Evolutionary conservation across 2,888 invertebrate species (phyloP).

Genomic region (Lepidochrysops patricia): DNA sequence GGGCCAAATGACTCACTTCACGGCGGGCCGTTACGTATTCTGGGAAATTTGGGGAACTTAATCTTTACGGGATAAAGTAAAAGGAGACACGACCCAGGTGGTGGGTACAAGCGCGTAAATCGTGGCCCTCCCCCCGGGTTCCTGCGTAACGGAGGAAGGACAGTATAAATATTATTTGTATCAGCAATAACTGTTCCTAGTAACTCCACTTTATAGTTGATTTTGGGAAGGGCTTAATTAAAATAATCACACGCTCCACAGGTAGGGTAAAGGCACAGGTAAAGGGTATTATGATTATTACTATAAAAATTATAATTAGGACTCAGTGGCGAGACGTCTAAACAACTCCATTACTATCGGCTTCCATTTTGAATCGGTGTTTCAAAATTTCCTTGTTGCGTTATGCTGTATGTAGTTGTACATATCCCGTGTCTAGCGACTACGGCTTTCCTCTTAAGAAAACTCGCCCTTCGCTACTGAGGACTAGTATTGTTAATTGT

Average conservation of each 20-base stretch:
- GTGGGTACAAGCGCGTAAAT: slow-evolving; percentile 53
- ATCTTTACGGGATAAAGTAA: slow-evolving; percentile 72
- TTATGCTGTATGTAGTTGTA: too few species aligned
- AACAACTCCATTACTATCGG: too few species aligned
- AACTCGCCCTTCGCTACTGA: too few species aligned
- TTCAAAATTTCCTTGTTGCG: too few species aligned
- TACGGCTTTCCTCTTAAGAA: too few species aligned
- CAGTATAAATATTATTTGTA: slow-evolving; percentile 39
- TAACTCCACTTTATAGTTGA: slow-evolving; percentile 1
- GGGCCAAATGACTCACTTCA: slow-evolving; percentile 70
- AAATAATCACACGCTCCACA: slow-evolving; percentile 1
- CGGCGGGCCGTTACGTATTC: slow-evolving; percentile 56
- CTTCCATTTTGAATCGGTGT: too few species aligned
- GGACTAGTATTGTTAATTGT: not conserved
- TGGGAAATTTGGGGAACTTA: slow-evolving; percentile 64
- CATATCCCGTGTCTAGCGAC: too few species aligned
- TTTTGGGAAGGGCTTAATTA: slow-evolving; percentile 1
- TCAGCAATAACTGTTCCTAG: slow-evolving; percentile 7
- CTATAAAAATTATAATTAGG: not conserved
- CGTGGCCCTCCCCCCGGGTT: slow-evolving; percentile 51
- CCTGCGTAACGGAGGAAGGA: slow-evolving; percentile 54
- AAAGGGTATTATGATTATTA: not conserved
- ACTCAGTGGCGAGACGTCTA: too few species aligned
- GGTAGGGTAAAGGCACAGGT: not conserved
- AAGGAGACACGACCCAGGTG: slow-evolving; percentile 73